Conservation (phyloP, 2,797 vertebrate species). For the Chloroceryle amazona region DNA sequence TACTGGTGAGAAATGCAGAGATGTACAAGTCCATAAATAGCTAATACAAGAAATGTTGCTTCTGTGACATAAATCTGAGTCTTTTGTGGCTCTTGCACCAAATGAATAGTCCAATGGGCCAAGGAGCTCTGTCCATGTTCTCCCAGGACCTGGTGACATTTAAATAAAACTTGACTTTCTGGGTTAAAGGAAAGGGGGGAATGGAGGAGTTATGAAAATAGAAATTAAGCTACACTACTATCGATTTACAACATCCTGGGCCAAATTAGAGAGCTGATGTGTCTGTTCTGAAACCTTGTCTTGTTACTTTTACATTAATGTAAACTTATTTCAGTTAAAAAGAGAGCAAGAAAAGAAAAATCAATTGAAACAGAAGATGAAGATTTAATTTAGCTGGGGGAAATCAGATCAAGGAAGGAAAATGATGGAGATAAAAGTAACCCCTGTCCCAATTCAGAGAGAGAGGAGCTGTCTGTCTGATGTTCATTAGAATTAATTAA, state of each 20-base stretch:
- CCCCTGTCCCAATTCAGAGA: conserved; percentile 2
- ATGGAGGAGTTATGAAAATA: conserved; percentile 34
- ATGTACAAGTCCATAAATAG: conserved; percentile 35
- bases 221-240: conserved; percentile 30
- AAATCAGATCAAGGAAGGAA: conserved; percentile 69
- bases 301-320: conserved; percentile 49
- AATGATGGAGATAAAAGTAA: conserved; percentile 67
- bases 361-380: conserved; percentile 67
- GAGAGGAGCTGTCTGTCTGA: background rate
- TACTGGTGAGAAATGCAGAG: conserved; percentile 52
- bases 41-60: conserved; percentile 8
- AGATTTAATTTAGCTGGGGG: conserved; percentile 70
- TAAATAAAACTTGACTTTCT: conserved; percentile 35
- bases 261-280: background rate
- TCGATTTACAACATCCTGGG: conserved; percentile 1
- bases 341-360: conserved; percentile 50
- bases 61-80: background rate
- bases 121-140: background rate
- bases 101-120: background rate
- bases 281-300: conserved; percentile 26
- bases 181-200: background rate
- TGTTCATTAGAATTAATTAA: conserved; percentile 70
- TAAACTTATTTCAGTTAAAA: conserved; percentile 69
- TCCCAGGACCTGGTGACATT: background rate
- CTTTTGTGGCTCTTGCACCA: background rate